These are phyloP conservation scores for Gouania willdenowi DNA, from an alignment of 2,797 vertebrate genomes.

Conservation along the genomic window DNA sequence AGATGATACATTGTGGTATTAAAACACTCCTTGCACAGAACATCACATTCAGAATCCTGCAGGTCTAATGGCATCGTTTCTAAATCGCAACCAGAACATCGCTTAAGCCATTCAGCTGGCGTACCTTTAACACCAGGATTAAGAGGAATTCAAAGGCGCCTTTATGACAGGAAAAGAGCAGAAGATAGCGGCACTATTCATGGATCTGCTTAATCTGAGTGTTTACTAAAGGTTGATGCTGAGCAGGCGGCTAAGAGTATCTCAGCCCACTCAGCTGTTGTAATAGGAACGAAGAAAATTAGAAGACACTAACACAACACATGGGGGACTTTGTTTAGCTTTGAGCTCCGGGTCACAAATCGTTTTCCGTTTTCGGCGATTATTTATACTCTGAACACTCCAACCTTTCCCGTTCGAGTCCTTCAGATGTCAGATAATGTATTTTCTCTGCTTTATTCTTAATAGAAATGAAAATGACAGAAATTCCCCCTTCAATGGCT, in stretches of 20 bases:
- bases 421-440: constrained; percentile 33
- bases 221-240: constrained; percentile 66
- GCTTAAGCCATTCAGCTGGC: constrained; percentile 60
- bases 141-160: constrained; percentile 58
- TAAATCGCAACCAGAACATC: constrained; percentile 61
- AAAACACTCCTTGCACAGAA: constrained; percentile 35
- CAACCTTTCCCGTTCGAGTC: background rate
- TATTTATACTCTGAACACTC: constrained; percentile 9
- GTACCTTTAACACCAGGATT: constrained; percentile 68
- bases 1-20: constrained; percentile 49
- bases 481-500: constrained; percentile 39
- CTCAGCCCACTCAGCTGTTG: constrained; percentile 53
- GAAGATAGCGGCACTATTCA: constrained; percentile 53
- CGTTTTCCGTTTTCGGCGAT: constrained; percentile 11
- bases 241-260: constrained; percentile 54
- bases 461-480: constrained; percentile 47
- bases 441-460: constrained; percentile 9
- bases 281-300: constrained; percentile 28
- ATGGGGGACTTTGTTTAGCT: constrained; percentile 25
- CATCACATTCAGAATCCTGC: constrained; percentile 35
- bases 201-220: constrained; percentile 61
- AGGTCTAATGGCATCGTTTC: constrained; percentile 60
- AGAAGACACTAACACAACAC: constrained; percentile 8
- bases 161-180: constrained; percentile 56
- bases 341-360: constrained; percentile 24